Evolutionary conservation across 2,797 vertebrate species (phyloP).

Genomic region (Ataeniobius toweri): DNA sequence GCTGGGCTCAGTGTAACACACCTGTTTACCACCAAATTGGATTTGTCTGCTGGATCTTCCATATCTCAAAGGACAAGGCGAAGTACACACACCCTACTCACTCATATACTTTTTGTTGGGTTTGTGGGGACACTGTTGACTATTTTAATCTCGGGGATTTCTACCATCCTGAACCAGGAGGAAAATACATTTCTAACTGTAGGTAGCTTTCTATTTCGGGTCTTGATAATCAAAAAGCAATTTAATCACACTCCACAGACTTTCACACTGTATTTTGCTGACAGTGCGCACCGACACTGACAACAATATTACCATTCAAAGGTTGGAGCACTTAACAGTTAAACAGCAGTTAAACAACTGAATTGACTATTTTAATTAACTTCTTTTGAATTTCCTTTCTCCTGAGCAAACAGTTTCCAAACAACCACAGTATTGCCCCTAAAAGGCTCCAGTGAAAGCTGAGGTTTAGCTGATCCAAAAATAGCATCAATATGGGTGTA

Average conservation of each 20-base stretch:
- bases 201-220: neutral
- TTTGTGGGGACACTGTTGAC: neutral
- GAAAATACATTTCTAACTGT: neutral
- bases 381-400: no score
- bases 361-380: no score
- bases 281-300: neutral
- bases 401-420: no score
- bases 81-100: neutral
- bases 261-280: neutral
- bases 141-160: neutral
- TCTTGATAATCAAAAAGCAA: neutral
- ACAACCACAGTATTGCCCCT: no score
- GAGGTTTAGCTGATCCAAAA: no score
- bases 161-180: neutral
- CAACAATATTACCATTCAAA: neutral
- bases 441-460: no score
- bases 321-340: neutral
- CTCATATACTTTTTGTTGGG: neutral
- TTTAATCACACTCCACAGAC: neutral
- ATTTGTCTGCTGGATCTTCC: neutral
- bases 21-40: slow-evolving; percentile 4
- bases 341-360: neutral
- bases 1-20: neutral
- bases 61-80: slow-evolving; percentile 10
- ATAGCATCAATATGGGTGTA: no score